phyloP scores from a whole-genome alignment of 2,888 invertebrate genomes.

The Hetaerina titia region DNA sequence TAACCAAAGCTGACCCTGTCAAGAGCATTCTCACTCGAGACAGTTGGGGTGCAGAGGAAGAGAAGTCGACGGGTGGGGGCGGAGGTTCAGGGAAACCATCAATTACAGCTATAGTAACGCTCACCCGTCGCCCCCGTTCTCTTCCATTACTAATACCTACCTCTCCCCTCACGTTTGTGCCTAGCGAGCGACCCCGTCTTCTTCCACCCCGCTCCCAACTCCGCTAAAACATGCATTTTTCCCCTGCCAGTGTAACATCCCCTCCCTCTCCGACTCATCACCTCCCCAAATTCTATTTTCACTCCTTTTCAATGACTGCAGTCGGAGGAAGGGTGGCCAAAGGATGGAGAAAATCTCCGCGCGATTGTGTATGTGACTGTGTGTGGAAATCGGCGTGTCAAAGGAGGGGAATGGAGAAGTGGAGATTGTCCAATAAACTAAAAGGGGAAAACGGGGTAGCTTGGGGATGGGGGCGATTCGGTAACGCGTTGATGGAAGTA shows the following conservation, averaged over 20 bases:
- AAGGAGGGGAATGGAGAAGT: background rate
- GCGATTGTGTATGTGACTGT: background rate
- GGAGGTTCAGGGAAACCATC: constrained; percentile 19
- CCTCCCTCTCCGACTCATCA: background rate
- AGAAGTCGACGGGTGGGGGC: background rate
- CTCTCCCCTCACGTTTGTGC: background rate
- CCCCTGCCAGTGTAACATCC: background rate
- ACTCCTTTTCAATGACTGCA: constrained; percentile 6
- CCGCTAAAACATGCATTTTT: background rate
- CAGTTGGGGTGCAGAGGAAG: background rate
- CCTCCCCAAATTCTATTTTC: constrained; percentile 62
- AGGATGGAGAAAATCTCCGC: background rate
- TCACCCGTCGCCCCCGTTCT: background rate
- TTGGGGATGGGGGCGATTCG: background rate
- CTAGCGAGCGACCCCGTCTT: background rate
- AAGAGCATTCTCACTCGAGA: too few relatives aligned
- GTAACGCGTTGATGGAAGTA: background rate
- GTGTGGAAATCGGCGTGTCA: background rate
- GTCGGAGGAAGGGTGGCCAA: background rate
- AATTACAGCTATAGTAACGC: constrained; percentile 56
- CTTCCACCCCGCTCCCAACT: background rate
- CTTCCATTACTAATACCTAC: background rate
- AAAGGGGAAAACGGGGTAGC: background rate
- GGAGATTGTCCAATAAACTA: constrained; percentile 50
- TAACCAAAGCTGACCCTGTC: too few relatives aligned